These are phyloP conservation scores for Todiramphus chloris DNA, from an alignment of 2,113 vertebrate genomes.

Conservation along the genomic window DNA sequence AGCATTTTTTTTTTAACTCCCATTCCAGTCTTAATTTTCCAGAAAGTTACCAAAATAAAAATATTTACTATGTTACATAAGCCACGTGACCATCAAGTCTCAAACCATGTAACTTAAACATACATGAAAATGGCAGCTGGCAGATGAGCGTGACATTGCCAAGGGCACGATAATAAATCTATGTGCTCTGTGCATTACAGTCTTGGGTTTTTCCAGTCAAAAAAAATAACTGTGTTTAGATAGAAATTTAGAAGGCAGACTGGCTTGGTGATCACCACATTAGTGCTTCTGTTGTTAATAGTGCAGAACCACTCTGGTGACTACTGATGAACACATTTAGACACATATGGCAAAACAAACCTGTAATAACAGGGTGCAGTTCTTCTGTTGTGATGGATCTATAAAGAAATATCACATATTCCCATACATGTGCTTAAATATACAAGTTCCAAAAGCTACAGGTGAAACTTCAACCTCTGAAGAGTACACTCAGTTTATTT, in stretches of 20 bases:
- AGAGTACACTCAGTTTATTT: not conserved
- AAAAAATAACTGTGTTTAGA: not conserved
- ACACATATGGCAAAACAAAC: not conserved
- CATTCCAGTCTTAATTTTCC: not conserved
- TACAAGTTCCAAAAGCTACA: not conserved
- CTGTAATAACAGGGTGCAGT: not conserved
- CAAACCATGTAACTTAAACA: not conserved
- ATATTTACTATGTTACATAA: not conserved
- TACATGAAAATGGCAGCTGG: not conserved
- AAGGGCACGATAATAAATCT: not conserved
- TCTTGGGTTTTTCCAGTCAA: not conserved
- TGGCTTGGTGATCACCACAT: not conserved
- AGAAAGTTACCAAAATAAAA: slow-evolving; percentile 32
- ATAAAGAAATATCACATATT: not conserved
- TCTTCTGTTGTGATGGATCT: not conserved
- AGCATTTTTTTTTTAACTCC: not conserved
- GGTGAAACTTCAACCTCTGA: not conserved
- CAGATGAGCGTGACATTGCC: not conserved
- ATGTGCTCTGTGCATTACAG: not conserved
- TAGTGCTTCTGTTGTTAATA: not conserved
- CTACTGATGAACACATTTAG: not conserved
- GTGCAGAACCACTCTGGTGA: not conserved
- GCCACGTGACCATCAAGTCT: not conserved
- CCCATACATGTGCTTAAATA: not conserved
- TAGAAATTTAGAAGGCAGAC: not conserved